Conservation (phyloP, 1,140 invertebrate species). For the Drosophila takahashii region DNA sequence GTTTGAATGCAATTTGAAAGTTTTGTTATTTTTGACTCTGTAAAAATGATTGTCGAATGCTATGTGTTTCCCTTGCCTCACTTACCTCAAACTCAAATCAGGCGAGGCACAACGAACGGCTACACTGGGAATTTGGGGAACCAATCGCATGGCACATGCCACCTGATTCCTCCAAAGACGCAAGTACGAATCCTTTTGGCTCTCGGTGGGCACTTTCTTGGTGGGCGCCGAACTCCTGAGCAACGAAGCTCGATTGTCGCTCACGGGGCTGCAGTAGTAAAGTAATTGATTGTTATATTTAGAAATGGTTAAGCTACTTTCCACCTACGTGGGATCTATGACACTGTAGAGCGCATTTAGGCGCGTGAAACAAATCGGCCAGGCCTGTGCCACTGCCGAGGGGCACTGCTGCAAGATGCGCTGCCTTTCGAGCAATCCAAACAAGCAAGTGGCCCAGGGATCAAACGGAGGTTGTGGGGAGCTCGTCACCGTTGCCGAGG, state of each 20-base stretch:
- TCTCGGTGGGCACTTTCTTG: conserved; percentile 89
- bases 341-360: conserved; percentile 95
- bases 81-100: conserved; percentile 94
- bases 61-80: not conserved
- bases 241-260: conserved; percentile 97
- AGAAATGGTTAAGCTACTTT: not conserved
- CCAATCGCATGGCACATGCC: conserved; percentile 96
- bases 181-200: conserved; percentile 96
- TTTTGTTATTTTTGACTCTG: not conserved
- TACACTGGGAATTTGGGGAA: conserved; percentile 92
- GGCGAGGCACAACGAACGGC: conserved; percentile 95
- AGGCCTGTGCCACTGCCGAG: conserved; percentile 94
- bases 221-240: conserved; percentile 91
- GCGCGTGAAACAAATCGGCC: conserved; percentile 97
- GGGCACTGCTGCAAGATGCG: conserved; percentile 93
- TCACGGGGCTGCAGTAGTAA: conserved; percentile 91
- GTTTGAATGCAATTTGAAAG: not conserved
- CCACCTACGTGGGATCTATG: conserved; percentile 96
- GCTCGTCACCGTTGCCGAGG: conserved; percentile 41
- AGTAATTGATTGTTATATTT: not conserved
- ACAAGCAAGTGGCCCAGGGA: conserved; percentile 95
- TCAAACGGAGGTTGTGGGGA: conserved; percentile 86
- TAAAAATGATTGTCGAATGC: conserved; percentile 4
- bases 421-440: conserved; percentile 92
- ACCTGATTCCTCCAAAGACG: conserved; percentile 97